phyloP scores from a whole-genome alignment of 1,140 invertebrate genomes.

The Eciton burchellii region DNA sequence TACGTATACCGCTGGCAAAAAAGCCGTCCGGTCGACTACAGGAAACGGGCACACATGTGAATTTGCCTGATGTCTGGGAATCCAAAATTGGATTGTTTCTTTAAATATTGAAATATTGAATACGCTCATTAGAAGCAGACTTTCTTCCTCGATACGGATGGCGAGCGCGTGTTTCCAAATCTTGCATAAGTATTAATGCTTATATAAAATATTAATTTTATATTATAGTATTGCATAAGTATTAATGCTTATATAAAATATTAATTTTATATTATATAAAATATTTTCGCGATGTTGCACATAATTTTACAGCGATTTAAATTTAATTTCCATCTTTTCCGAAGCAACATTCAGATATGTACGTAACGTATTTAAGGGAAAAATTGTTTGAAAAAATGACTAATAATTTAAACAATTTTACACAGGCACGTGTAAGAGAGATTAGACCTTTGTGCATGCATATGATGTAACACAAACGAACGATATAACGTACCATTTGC shows the following conservation, averaged over 20 bases:
- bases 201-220: background rate
- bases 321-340: too few species aligned
- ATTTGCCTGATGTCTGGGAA: background rate
- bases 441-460: background rate
- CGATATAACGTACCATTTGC: background rate
- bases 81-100: background rate
- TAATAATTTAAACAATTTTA: too few species aligned
- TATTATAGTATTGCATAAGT: background rate
- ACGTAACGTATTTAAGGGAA: too few species aligned
- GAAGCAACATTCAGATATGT: too few species aligned
- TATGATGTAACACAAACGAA: background rate
- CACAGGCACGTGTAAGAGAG: too few species aligned
- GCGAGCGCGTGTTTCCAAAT: background rate
- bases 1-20: constrained; percentile 66
- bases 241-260: background rate
- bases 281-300: background rate
- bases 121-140: background rate
- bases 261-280: background rate
- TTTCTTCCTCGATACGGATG: constrained; percentile 7
- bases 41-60: constrained; percentile 38
- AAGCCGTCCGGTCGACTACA: constrained; percentile 52
- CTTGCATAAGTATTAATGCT: background rate
- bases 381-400: too few species aligned
- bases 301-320: too few species aligned
- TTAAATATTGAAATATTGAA: background rate